These are phyloP conservation scores for Pyrrhia umbra DNA, from an alignment of 2,888 invertebrate species.

Conservation along the genomic window DNA sequence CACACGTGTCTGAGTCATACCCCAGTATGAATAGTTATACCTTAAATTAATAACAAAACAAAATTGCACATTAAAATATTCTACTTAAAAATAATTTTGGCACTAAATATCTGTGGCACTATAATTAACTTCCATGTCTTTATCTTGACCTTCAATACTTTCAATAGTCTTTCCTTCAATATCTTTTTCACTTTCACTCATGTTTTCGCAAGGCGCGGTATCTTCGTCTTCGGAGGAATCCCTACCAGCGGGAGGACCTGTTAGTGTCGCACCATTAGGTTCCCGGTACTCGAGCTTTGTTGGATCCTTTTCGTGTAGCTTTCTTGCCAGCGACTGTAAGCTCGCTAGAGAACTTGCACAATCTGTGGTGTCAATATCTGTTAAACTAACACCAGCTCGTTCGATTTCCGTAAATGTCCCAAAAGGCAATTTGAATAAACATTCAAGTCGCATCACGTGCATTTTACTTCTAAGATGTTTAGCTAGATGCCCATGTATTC, in stretches of 20 bases:
- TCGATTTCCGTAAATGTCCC: conserved; percentile 98
- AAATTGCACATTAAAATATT: conserved; percentile 89
- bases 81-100: conserved; percentile 91
- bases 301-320: conserved; percentile 95
- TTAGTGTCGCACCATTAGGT: conserved; percentile 76
- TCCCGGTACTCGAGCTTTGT: conserved; percentile 93
- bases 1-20: conserved; percentile 82
- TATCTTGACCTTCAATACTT: conserved; percentile 82
- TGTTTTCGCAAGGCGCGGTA: conserved; percentile 73
- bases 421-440: conserved; percentile 97
- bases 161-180: conserved; percentile 85
- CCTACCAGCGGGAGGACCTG: conserved; percentile 79
- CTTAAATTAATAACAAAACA: conserved; percentile 86
- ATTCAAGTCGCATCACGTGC: conserved; percentile 98
- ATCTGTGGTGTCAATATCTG: conserved; percentile 98
- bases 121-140: conserved; percentile 87
- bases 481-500: conserved; percentile 98
- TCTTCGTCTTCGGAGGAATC: conserved; percentile 91
- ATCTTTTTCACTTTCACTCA: conserved; percentile 86
- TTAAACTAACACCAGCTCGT: conserved; percentile 96
- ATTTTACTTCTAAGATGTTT: conserved; percentile 99
- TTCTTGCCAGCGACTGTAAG: conserved; percentile 94
- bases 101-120: conserved; percentile 92
- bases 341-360: conserved; percentile 98
- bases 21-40: conserved; percentile 84